A percentile compares a stretch with the other conserved stretches of the same genome.
Conservation (phyloP, 2,113 vertebrate genomes). For the Ailurus styani region DNA sequence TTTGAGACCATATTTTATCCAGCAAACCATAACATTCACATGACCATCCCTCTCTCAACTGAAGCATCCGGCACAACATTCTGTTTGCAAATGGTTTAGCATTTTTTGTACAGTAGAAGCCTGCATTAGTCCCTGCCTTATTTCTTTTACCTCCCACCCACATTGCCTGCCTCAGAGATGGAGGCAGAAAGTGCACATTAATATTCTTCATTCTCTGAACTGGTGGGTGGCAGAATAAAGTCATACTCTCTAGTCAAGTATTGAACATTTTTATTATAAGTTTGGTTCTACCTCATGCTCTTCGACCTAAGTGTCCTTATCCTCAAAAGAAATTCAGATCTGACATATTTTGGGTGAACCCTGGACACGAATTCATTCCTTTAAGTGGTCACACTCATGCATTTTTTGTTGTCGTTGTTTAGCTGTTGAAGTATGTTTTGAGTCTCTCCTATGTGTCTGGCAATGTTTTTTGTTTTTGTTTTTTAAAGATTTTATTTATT, state of each 20-base stretch:
- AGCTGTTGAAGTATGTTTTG: neutral
- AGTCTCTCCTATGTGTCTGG: neutral
- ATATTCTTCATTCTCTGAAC: neutral
- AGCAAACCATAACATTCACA: conserved; percentile 33
- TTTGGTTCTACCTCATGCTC: neutral
- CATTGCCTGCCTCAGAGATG: neutral
- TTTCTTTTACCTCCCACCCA: conserved; percentile 43
- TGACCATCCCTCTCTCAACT: neutral
- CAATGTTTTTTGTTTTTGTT: neutral
- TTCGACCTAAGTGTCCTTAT: neutral
- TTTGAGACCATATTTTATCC: conserved; percentile 64
- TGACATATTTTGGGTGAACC: neutral
- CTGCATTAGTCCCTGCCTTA: neutral
- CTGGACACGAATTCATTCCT: neutral
- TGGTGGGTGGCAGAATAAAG: neutral
- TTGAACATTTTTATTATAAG: neutral
- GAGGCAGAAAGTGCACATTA: neutral
- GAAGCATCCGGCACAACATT: neutral
- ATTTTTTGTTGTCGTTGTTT: neutral
- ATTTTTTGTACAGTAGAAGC: neutral
- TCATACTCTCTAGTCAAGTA: neutral
- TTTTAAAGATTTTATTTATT: neutral
- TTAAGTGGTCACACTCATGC: neutral
- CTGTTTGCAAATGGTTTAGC: neutral
- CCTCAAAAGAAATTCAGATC: neutral